Evolutionary conservation across 2,113 vertebrate genomes (phyloP), one percentile per base, ranked within the genome.

Genomic region (Fregetta grallaria): DNA sequence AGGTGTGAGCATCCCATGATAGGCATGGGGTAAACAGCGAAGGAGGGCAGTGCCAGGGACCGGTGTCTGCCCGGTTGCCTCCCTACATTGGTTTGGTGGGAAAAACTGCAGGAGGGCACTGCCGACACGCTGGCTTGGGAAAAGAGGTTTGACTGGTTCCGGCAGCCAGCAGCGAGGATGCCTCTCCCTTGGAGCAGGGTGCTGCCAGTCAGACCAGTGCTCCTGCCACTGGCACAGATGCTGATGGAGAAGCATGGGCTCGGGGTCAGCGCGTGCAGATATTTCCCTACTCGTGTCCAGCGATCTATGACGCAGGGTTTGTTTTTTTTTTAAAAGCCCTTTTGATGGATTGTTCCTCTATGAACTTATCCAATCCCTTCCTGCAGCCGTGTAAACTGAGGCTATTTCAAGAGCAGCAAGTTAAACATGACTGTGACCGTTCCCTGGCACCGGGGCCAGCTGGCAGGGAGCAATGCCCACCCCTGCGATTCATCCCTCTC

Each of bases 371-470:
- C 91, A 92, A 21, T 95, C 56, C 47, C 18, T 94, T 91, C 49
- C 84, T 5, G 2, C 6, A 1, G 36, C 38, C 26, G 1, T 85
- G 90, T 96, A 96, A 96, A 96, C 89, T 92, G 44, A 90, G 70
- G 84, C 93, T 96, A 94, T 96, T 97, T 96, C 13, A 6, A 96
- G 93, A 96, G 30, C 77, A 94, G 58, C 87, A 96, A 75, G 86
- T 91, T 96, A 91, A 95, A 96, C 93, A 92, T 3, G 26, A 63
- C 58, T 50, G 53, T 0, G 2, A 20, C 83, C 1, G 4, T 93
- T 96, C 88, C 72, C n/a, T 88, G 86, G 86, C 80, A 97, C 56
- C 0, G 20, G 21, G 85, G 47, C 88, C 94, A 95, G 61, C 88
- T 93, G 96, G 84, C 89, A 91, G 34, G 23, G 52, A 92, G 11